Evolutionary conservation across 2,888 invertebrate species (phyloP), one percentile per base, ranked within the genome.

Genomic region (Selenia dentaria): DNA sequence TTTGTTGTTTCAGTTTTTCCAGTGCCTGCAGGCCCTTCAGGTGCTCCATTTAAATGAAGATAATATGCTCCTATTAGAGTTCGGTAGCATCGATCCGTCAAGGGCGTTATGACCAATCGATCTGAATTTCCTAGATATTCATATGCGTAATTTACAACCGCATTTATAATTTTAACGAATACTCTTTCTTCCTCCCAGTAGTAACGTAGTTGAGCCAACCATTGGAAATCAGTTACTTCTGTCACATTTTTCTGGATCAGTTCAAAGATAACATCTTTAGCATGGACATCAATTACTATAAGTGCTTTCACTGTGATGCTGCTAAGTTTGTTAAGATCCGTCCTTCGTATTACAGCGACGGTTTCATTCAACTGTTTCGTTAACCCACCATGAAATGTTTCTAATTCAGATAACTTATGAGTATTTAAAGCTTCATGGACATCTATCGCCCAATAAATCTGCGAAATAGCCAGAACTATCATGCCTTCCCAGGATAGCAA

Each of bases 1-100:
- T 98, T 98, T 0, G 96, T 96, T 10, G 97, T 96, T 88, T 97
- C 97, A 0, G 97, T 97, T 87, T 97, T 97, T 0, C 97, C 97
- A 0, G 97, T 97, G 0, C 97, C 96, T 0, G 96, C 95, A 0
- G 97, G 97, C 0, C 96, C 96, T 83, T 96, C 95, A 0, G 95
- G 95, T 2, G 95, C 95, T n/a, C 96, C 96, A 67, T 96, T 96
- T 58, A 97, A 83, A 79, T 97, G 95, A 32, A 97, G 88, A 67
- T 95, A 95, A 76, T 95, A 96, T 0, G 97, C 96, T 0, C 96
- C 96, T 53, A 97, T 93, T 39, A 97, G 83, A 0, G 96, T 97
- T 12, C 96, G 92, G 75, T 96, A 96, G 72, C 96, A 96, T 57
- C 96, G 92, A 72, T 95, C 95, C 1, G 95, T 95, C 54, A 95